Percentiles rank a stretch among this genome's conserved stretches.
These are phyloP conservation scores for Aptenodytes forsteri DNA, from an alignment of 2,113 vertebrate genomes.

Conservation along the genomic window DNA sequence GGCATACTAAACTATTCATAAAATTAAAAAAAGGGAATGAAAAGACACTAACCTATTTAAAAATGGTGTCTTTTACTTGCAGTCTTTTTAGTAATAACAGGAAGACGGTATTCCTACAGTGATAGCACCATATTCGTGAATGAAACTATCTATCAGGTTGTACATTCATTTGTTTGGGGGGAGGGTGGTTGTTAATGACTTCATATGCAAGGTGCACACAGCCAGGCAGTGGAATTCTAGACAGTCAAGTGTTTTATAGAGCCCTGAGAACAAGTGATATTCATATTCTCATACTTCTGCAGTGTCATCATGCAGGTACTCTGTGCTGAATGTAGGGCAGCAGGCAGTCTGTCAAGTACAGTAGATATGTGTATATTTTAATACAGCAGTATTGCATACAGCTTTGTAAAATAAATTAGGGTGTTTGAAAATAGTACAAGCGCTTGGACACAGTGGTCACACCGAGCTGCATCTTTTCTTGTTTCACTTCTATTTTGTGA, in stretches of 20 bases:
- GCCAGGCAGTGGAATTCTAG: background rate
- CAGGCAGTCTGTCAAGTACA: background rate
- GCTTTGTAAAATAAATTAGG: background rate
- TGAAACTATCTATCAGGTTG: background rate
- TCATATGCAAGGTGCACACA: background rate
- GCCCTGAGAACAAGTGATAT: background rate
- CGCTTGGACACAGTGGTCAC: background rate
- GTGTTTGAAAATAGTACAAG: background rate
- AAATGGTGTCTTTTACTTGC: background rate
- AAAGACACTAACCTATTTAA: background rate
- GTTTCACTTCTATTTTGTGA: background rate
- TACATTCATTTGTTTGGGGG: background rate
- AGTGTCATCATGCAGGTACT: background rate
- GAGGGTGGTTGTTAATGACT: background rate
- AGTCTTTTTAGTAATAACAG: background rate
- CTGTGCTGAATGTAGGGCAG: background rate
- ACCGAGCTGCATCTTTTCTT: background rate
- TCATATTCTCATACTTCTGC: background rate
- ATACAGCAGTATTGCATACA: background rate
- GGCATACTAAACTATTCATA: slow-evolving; percentile 45
- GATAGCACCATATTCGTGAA: background rate
- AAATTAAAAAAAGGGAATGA: background rate
- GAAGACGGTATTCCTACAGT: background rate
- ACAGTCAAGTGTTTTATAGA: background rate
- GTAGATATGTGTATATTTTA: background rate